These are phyloP conservation scores for Odontocerum albicorne DNA, from an alignment of 2,888 invertebrate genomes.

Conservation along the genomic window DNA sequence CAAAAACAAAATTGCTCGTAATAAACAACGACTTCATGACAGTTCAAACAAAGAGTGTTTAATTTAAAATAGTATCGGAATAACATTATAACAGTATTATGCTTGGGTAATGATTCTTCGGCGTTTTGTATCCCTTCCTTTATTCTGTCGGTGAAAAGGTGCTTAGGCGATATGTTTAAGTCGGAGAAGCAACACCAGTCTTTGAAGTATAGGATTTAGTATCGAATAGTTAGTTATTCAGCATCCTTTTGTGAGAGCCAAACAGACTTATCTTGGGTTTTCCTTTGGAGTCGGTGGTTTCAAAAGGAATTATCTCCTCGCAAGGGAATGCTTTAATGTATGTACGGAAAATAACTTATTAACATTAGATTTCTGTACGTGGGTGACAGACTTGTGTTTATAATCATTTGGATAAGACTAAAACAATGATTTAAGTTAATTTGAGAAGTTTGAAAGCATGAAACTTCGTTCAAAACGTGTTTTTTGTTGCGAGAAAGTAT, in stretches of 20 bases:
- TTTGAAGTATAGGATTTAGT: conserved; percentile 6
- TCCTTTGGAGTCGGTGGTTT: conserved; percentile 20
- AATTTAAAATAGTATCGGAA: conserved; percentile 18
- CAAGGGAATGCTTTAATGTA: conserved; percentile 3
- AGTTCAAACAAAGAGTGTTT: conserved; percentile 21
- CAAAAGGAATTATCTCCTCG: conserved; percentile 20
- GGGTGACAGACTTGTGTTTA: not conserved
- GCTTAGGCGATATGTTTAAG: too few species aligned
- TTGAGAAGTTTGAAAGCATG: conserved; percentile 23
- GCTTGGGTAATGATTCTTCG: conserved; percentile 9
- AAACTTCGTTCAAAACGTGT: conserved; percentile 6
- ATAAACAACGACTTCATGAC: conserved; percentile 20
- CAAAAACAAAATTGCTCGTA: conserved; percentile 7
- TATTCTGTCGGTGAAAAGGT: too few species aligned
- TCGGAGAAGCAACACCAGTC: too few species aligned
- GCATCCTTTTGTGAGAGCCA: conserved; percentile 21
- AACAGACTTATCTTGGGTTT: conserved; percentile 31
- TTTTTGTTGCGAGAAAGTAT: too few species aligned
- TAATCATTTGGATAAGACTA: not conserved
- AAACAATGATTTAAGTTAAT: conserved; percentile 10
- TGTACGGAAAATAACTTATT: not conserved
- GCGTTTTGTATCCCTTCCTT: conserved; percentile 3
- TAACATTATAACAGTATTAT: too few species aligned
- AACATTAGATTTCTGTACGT: not conserved
- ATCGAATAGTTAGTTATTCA: conserved; percentile 23